Base-by-base conservation (phyloP, 2,888 invertebrate species). In the Drosophila paramelanica region DNA sequence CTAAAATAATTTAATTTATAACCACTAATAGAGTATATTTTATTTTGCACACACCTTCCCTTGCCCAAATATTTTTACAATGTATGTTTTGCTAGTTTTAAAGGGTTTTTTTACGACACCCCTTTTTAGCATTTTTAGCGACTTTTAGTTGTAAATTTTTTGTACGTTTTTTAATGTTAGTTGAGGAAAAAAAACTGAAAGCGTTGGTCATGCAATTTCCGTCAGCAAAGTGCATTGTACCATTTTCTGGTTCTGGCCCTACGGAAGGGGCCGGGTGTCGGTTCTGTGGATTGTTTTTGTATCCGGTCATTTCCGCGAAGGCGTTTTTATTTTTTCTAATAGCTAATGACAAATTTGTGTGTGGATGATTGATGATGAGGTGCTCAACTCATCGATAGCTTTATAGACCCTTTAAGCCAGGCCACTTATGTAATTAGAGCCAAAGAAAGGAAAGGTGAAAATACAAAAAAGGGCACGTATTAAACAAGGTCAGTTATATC, bases 161-260 rank as follows among this genome's bases (percentile, higher is more conserved):
- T 36, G 1, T 10, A 3, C 11, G 11, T 53, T 55, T 64, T 55
- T 36, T 41, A 23, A 61, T 46, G 43, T 13, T 25, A 38, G 33
- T 49, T 62, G 50, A 50, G 50, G 49, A 53, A 68, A 53, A 68
- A 69, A 70, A 73, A 73, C 58, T 53, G 60, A 80, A 80, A 80
- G 67, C 77, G 62, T 69, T 70, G 65, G 69, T 72, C 79, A 79
- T 80, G 79, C 77, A 80, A 79, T 73, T 67, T 70, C 76, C 65
- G 79, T 45, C 67, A 23, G 45, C 51, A 73, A 73, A 79, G 77
- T 77, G 81, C 79, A 79, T 73, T 79, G 81, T 71, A 62, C 81
- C 51, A 69, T 61, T 59, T 77, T 50, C 33, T 23, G 38, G 13
- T 41, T 41, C 31, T 23, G 11, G 17, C 23, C 13, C 20, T 51